Evolutionary conservation across 2,113 vertebrate genomes (phyloP).

Genomic region (Egretta garzetta): DNA sequence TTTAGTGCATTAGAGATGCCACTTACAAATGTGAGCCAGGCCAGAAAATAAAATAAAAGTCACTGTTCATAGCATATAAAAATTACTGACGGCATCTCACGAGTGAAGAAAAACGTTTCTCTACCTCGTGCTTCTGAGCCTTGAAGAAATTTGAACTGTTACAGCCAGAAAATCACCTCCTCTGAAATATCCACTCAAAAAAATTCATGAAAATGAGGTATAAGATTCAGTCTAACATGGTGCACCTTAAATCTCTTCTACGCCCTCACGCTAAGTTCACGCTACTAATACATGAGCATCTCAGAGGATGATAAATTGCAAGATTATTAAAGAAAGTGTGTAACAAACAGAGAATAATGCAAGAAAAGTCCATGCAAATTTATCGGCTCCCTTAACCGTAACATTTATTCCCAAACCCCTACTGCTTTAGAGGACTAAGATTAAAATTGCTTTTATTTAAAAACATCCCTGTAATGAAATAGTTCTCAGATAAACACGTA

Average conservation of each 20-base stretch:
- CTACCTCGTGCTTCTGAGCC: background rate
- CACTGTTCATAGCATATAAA: background rate
- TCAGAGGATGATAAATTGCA: background rate
- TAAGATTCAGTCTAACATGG: rapidly evolving
- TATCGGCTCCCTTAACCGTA: background rate
- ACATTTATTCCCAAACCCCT: background rate
- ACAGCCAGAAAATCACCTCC: background rate
- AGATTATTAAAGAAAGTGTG: background rate
- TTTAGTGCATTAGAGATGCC: background rate
- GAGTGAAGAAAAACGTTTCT: background rate
- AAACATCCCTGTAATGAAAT: background rate
- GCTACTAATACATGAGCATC: background rate
- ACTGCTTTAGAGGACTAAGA: background rate
- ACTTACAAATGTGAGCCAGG: background rate
- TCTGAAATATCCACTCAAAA: background rate
- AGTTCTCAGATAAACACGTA: background rate
- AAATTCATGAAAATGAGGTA: background rate
- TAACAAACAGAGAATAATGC: background rate
- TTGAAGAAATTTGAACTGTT: background rate
- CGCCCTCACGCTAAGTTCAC: rapidly evolving
- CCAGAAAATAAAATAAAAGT: too few species aligned
- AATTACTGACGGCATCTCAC: background rate
- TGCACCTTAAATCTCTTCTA: background rate
- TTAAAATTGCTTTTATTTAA: background rate
- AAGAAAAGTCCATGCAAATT: background rate